Evolutionary conservation across 1,140 invertebrate genomes (phyloP), one percentile per base, ranked within the genome.

Genomic region (Coboldia fuscipes): DNA sequence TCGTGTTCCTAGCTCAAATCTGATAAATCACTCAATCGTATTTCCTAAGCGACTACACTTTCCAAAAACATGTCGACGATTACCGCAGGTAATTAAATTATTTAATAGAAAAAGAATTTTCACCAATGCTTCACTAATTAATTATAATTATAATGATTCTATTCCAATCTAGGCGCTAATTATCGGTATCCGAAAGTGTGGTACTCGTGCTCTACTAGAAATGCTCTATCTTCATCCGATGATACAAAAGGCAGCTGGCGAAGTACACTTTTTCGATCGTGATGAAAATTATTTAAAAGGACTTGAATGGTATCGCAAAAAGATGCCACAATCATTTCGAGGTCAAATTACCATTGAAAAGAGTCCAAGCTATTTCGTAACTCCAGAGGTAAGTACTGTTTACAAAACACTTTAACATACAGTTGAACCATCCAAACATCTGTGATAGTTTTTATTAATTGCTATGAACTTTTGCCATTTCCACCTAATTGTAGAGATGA

Each of bases 311-410:
- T 94, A 94, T 57, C 57, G 78, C 30, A 71, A 70, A 40, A 79
- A 86, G 59, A 96, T 96, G 89, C 89, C 89, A 4, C 70, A 78
- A 44, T 88, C 85, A 0, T 79, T 80, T 51, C 69, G 69, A 36
- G 77, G 76, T 16, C 86, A 94, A 58, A 74, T 96, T 39, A 94
- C 89, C 12, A 88, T 97, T 44, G 92, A 97, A 58, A 97, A 97
- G 57, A 93, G 85, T 40, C 92, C 92, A 1, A 90, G 85, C 45
- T 97, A 97, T 60, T 96, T 97, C 60, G 82, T 97, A 33, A 94
- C 88, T 12, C 82, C 85, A 13, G 84, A 92, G 66, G 90, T 88
- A 57, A 64, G 60, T 52, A 4, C 4, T 12, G 2, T 41, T 23
- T 5, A 23, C n/a, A n/a, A n/a, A n/a, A n/a, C n/a, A n/a, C n/a